Evolutionary conservation across 2,797 vertebrate species (phyloP).

Genomic region (Potorous gilbertii): DNA sequence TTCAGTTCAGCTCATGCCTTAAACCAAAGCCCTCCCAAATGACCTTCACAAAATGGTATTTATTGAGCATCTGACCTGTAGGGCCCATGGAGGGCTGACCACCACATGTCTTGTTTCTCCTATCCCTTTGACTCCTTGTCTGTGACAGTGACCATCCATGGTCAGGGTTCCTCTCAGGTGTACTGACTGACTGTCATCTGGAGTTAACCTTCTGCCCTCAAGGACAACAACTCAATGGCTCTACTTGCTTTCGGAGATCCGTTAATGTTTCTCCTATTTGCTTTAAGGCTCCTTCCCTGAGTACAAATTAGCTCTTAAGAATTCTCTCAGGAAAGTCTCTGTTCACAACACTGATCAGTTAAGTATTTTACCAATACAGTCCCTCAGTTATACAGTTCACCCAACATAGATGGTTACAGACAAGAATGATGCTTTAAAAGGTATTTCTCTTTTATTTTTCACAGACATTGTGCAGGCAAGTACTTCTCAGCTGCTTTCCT

Average conservation of each 20-base stretch:
- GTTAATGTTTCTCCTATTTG: slow-evolving; percentile 49
- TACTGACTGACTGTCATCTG: slow-evolving; percentile 29
- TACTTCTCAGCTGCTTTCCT: slow-evolving; percentile 25
- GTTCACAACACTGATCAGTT: slow-evolving; percentile 3
- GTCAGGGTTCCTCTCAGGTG: neutral
- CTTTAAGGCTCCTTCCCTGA: slow-evolving; percentile 45
- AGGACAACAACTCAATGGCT: slow-evolving; percentile 7
- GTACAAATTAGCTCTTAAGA: slow-evolving; percentile 49
- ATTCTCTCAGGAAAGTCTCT: slow-evolving; percentile 46
- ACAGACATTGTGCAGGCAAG: neutral
- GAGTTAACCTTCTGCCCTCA: slow-evolving; percentile 1
- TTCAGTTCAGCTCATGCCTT: slow-evolving; percentile 32
- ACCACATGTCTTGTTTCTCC: neutral
- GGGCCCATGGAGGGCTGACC: neutral
- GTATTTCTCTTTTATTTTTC: slow-evolving; percentile 37
- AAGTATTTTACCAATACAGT: slow-evolving; percentile 30
- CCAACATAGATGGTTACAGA: slow-evolving; percentile 26
- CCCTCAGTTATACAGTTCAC: slow-evolving; percentile 17
- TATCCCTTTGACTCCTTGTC: neutral
- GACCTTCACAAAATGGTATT: slow-evolving; percentile 23
- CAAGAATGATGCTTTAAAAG: slow-evolving; percentile 29
- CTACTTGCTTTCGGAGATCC: slow-evolving; percentile 27
- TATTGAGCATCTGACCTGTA: neutral
- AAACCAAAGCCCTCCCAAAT: neutral
- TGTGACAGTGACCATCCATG: neutral